phyloP scores from a whole-genome alignment of 23 tunicate genomes.

The Styela clava region DNA sequence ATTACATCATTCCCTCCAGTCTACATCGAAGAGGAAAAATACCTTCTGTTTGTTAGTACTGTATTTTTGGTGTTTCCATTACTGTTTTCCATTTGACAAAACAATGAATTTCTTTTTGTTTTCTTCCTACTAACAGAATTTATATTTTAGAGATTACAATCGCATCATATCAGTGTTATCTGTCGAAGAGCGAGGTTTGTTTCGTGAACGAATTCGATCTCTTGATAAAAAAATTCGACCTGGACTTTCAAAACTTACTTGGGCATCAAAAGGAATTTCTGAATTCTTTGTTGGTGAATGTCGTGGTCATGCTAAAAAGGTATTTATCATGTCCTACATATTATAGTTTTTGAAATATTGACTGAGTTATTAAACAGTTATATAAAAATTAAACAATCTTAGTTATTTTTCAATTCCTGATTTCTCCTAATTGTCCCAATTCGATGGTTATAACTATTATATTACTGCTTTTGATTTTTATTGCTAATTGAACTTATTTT shows the following conservation, averaged over 20 bases:
- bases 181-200: conserved; percentile 79
- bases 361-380: too few species aligned
- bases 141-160: conserved; percentile 89
- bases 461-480: too few species aligned
- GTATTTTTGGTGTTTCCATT: too few species aligned
- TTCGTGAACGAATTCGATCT: conserved; percentile 79
- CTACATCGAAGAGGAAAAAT: too few species aligned
- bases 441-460: too few species aligned
- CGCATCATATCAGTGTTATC: conserved; percentile 77
- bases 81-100: too few species aligned
- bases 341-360: too few species aligned
- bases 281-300: conserved; percentile 95
- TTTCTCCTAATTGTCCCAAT: neutral
- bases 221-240: conserved; percentile 97
- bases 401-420: neutral
- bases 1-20: too few species aligned
- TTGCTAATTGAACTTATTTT: too few species aligned
- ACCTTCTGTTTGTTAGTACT: too few species aligned
- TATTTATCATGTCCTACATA: conserved; percentile 1
- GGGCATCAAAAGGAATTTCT: conserved; percentile 95
- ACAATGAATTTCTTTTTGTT: too few species aligned
- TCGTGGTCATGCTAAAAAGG: conserved; percentile 86
- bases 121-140: too few species aligned
- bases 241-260: conserved; percentile 81
- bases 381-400: neutral